phyloP scores from a whole-genome alignment of 2,113 vertebrate genomes.

The Harpagus bidentatus region DNA sequence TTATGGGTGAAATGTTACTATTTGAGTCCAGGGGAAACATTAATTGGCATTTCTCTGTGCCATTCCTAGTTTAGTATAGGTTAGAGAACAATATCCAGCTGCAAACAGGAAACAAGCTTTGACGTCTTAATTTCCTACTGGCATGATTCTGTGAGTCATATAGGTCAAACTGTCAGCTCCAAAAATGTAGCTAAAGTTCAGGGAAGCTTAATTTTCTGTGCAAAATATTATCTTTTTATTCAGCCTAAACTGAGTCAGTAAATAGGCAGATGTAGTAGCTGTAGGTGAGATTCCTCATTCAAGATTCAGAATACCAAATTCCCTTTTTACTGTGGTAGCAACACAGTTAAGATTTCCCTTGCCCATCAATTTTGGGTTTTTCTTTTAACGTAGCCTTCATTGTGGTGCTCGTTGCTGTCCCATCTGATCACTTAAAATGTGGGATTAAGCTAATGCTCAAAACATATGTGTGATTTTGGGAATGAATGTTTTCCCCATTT shows the following conservation, averaged over 20 bases:
- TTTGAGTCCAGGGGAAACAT: background rate
- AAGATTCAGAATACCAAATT: background rate
- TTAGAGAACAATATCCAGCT: conserved; percentile 19
- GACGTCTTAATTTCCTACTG: background rate
- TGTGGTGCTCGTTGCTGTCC: background rate
- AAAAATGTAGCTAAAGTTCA: background rate
- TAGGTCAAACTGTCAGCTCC: background rate
- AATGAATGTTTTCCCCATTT: background rate
- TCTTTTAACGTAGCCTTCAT: background rate
- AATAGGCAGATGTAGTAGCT: background rate
- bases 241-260: background rate
- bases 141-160: background rate
- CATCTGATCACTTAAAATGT: background rate
- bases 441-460: background rate
- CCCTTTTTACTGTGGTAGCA: background rate
- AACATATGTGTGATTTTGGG: background rate
- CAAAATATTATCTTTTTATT: background rate
- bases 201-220: background rate
- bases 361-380: background rate
- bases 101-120: conserved; percentile 28
- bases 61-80: background rate
- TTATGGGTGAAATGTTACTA: conserved; percentile 45
- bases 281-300: background rate
- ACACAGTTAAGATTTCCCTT: background rate
- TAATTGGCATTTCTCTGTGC: background rate